Base-by-base conservation (phyloP, 1,140 invertebrate species). In the Lordiphosa clarofinis region DNA sequence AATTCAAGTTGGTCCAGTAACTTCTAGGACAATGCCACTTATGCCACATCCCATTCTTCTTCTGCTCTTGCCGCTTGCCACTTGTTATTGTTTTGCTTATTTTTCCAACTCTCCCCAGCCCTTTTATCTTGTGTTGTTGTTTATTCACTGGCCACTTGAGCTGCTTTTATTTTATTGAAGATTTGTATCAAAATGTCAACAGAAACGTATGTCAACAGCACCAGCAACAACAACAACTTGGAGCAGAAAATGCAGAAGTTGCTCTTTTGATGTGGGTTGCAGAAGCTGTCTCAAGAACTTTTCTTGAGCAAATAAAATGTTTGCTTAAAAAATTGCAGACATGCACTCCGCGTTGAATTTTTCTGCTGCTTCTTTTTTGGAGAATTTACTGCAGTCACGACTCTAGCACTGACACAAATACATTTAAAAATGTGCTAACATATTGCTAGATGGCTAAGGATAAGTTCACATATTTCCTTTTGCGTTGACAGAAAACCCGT, bases 111-210 rank as follows among this genome's bases (percentile, higher is more conserved):
- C 24, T 28, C 24, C 24, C 24, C 24, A 15, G 31, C 54, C 31
- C 47, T 36, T 28, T 15, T 1, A 4, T 40, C 24, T 36, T 33
- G 15, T 59, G 36, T 46, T 35, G 61, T 59, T 73, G 56, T 62
- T 74, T 63, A 44, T 72, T 67, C 47, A 55, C 49, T 50, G 73
- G 57, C 59, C 58, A 73, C 15, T 15, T 79, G 74, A 79, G 60
- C 54, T 79, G 61, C 70, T 79, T 79, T 79, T 79, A 15, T 15
- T 79, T 73, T 73, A 79, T 81, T 81, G 71, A 74, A 81, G 75
- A 81, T 75, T 81, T 82, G 76, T 81, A 75, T 75, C 67, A 82
- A 71, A 75, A 81, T 75, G 76, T 82, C 76, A 81, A 81, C 67
- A 82, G 56, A 56, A 66, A 61, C 60, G 66, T 61, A 71, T 72